Evolutionary conservation across 2,888 invertebrate genomes (phyloP).

Genomic region (Tuberolachnus salignus): DNA sequence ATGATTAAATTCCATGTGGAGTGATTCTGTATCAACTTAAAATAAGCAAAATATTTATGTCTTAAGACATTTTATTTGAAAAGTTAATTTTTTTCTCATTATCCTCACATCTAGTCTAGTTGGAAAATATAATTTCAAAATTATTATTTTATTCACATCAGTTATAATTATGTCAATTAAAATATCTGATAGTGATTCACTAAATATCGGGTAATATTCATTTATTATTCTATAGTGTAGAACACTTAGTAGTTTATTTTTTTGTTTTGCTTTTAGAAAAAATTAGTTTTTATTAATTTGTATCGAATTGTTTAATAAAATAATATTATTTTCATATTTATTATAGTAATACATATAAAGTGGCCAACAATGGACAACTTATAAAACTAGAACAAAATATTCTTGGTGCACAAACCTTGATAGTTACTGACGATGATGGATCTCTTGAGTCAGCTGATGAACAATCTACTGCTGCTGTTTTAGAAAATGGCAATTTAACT

Average conservation of each 20-base stretch:
- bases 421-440: slow-evolving; percentile 65
- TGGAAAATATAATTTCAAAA: too few species aligned
- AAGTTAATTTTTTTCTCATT: neutral
- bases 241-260: neutral
- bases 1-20: slow-evolving; percentile 43
- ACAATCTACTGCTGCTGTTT: slow-evolving; percentile 64
- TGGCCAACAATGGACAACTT: slow-evolving; percentile 40
- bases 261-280: slow-evolving; percentile 25
- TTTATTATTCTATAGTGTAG: neutral
- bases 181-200: slow-evolving; percentile 39
- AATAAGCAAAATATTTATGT: slow-evolving; percentile 29
- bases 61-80: slow-evolving; percentile 4
- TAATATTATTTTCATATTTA: neutral
- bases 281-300: slow-evolving; percentile 15
- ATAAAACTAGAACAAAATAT: slow-evolving; percentile 42
- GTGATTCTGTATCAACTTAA: slow-evolving; percentile 27
- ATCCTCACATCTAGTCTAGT: too few species aligned
- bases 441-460: slow-evolving; percentile 65
- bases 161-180: slow-evolving; percentile 42
- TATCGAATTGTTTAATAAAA: slow-evolving; percentile 12
- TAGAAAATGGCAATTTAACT: slow-evolving; percentile 43
- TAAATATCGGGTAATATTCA: slow-evolving; percentile 31
- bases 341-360: slow-evolving; percentile 46
- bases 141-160: neutral
- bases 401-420: slow-evolving; percentile 60